Base-by-base conservation (phyloP, 2,888 invertebrate genomes). In the Yponomeuta plumbellus region DNA sequence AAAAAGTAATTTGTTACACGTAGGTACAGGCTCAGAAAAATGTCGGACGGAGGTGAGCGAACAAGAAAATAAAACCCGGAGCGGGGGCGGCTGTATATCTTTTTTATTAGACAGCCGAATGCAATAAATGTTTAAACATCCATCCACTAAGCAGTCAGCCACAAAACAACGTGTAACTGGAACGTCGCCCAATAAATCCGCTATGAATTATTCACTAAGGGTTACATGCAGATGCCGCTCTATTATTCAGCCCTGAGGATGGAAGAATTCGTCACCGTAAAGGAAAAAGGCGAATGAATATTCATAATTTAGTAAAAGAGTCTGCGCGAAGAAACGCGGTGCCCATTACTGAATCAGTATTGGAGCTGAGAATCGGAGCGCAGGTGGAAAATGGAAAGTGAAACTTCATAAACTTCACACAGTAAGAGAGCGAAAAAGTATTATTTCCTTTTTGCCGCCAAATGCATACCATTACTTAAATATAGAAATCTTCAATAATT, bases 321-420 rank as follows among this genome's bases (percentile, higher is more conserved):
- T 23, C 23, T 61, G 34, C 6, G 13, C 34, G 34, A 67, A 68
- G 70, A 70, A 73, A 71, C 70, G 70, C 71, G 67, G 67, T 69
- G 74, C 72, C 76, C 74, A 75, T 77, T 77, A 78, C 76, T 75
- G 76, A 75, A 74, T 21, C 58, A 20, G 57, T 62, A 62, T 62
- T 62, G 62, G 62, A 59, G 23, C 21, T 21, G 59, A 21, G 23
- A 59, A 23, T 13, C 59, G 22, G 59, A 1, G 5, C 44, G 59
- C 59, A 22, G 11, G 22, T 59, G 21, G 23, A 21, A 13, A 13
- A 13, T 5, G 22, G 57, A 57, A 20, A 34, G 8, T 34, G 34
- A 34, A 34, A 10, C 34, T 5, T 8, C 1, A 34, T 34, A 8
- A 34, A 34, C 8, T n/a, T n/a, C n/a, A n/a, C n/a, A n/a, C n/a